Conservation (phyloP, 2,888 invertebrate species). For the Cryptosula pallasiana region DNA sequence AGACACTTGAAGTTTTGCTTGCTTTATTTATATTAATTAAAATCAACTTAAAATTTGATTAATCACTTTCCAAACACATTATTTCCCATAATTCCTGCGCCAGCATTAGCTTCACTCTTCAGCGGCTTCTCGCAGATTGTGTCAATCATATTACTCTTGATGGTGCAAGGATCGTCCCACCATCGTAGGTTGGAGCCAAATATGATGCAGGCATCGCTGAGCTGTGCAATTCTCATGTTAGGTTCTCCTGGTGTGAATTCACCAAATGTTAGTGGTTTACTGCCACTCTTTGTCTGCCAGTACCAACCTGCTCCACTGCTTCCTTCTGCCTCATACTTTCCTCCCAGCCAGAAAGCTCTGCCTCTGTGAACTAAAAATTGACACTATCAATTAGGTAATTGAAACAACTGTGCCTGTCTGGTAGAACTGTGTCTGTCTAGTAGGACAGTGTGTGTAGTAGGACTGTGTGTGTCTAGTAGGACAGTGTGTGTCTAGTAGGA, state of each 20-base stretch:
- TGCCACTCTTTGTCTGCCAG: not conserved
- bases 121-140: not conserved
- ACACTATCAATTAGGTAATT: no score
- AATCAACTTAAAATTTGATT: no score
- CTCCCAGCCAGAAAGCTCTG: not conserved
- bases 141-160: not conserved
- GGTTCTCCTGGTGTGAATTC: not conserved
- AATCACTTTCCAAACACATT: no score
- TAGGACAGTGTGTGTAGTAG: no score
- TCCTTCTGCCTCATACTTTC: not conserved
- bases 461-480: no score
- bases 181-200: not conserved
- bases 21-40: no score
- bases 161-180: not conserved
- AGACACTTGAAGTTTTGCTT: no score
- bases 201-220: not conserved
- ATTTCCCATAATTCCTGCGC: no score
- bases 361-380: no score
- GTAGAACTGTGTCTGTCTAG: no score
- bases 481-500: no score
- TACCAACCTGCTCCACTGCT: not conserved
- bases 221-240: not conserved
- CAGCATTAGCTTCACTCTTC: not conserved
- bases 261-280: not conserved
- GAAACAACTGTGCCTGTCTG: no score